Base-by-base conservation (phyloP, 2,888 invertebrate genomes). In the Agriopis leucophaearia region DNA sequence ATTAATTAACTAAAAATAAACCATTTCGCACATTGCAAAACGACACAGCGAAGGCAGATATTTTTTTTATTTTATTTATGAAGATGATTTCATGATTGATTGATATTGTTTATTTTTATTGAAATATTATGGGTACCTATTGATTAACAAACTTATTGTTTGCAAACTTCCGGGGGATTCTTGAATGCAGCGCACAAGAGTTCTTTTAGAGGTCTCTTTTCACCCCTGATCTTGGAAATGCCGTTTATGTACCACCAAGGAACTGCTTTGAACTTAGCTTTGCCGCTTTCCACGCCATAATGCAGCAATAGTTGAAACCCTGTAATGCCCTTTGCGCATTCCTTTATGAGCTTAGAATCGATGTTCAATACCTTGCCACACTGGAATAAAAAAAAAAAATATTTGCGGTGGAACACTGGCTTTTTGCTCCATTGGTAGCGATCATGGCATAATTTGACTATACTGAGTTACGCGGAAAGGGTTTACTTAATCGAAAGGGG, bases 321-420 rank as follows among this genome's bases (percentile, higher is more conserved):
- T 66, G 63, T 73, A 3, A 61, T 15, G 5, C 78, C 71, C 61
- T 82, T 86, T 0, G 87, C 87, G 48, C 87, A 87, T 38, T 54
- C 52, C 16, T 54, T 54, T 54, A 54, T 54, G 18, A 70, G 42
- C 64, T 54, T 16, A 10, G 52, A 38, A 54, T 54, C 38, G 38
- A 54, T 38, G 52, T 15, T 54, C 38, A 54, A 15, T 16, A 10
- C 12, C 38, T 54, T 38, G 9, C 52, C 52, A 56, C 55, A 56
- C 42, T 56, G 27, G n/a, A 42, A 54, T 36, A 10, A 40, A 36
- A 56, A 16, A 15, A 1, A 47, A 15, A 9, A 18, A 6, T 15
- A 8, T 45, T 45, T n/a, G 8, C 7, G 12, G 42, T 42, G 6
- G 2, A 50, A 6, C 38, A 40, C 1, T 27, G 27, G 27, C 27